Conservation (phyloP, 2,113 vertebrate genomes). For the Dolichotis patagonum region DNA sequence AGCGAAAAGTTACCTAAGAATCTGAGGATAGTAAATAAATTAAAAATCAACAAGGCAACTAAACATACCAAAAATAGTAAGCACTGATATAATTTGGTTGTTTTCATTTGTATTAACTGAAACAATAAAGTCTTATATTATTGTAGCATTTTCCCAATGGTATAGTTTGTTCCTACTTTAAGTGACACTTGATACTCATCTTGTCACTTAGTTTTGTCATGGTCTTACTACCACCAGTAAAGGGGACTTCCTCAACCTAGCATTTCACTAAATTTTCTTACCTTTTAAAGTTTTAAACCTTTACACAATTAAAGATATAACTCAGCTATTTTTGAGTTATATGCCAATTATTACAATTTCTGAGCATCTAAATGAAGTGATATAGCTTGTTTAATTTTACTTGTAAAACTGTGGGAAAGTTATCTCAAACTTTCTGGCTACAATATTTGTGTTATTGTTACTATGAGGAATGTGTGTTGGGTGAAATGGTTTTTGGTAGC, state of each 20-base stretch:
- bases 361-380: not conserved
- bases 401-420: not conserved
- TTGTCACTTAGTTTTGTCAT: not conserved
- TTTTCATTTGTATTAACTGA: not conserved
- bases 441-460: not conserved
- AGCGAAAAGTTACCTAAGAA: not conserved
- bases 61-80: not conserved
- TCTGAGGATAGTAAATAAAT: not conserved
- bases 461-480: not conserved
- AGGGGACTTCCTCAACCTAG: not conserved
- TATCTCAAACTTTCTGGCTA: not conserved
- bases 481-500: not conserved
- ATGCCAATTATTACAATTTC: not conserved
- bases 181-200: not conserved
- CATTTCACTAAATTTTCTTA: not conserved
- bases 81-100: too few species aligned
- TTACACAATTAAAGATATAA: not conserved
- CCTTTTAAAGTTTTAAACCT: not conserved
- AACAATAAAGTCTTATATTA: not conserved
- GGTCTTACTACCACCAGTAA: not conserved
- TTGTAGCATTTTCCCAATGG: not conserved
- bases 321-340: not conserved
- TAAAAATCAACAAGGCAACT: not conserved
- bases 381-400: not conserved
- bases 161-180: not conserved